These are phyloP conservation scores for Trichonephila clavipes DNA, from an alignment of 1,140 invertebrate genomes.

Conservation along the genomic window DNA sequence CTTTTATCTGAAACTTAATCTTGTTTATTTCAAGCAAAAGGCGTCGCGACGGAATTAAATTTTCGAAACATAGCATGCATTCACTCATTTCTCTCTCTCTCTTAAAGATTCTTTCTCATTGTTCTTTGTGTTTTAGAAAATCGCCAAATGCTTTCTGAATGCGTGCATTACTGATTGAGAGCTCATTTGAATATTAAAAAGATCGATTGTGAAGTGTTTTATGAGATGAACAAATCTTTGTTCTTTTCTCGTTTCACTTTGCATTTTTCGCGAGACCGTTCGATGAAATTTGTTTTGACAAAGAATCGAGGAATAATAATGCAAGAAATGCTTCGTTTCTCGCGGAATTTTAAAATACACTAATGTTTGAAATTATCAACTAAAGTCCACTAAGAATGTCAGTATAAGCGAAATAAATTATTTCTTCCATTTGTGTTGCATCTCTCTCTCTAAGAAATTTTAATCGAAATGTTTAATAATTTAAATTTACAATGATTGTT, in stretches of 20 bases:
- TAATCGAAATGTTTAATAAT: too few relatives aligned
- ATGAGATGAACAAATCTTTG: not conserved
- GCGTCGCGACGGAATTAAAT: conserved; percentile 2
- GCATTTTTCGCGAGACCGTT: not conserved
- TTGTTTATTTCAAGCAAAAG: conserved; percentile 6
- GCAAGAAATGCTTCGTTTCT: not conserved
- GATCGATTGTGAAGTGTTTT: conserved; percentile 12
- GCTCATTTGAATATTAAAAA: conserved; percentile 18
- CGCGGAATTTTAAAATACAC: not conserved
- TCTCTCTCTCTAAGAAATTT: too few relatives aligned
- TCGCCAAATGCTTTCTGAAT: not conserved
- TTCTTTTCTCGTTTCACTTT: not conserved
- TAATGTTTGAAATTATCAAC: too few relatives aligned
- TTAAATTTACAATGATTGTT: too few relatives aligned
- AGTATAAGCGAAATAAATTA: too few relatives aligned
- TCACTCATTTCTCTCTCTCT: not conserved
- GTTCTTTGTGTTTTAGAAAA: not conserved
- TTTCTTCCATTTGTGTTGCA: too few relatives aligned
- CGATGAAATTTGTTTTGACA: not conserved
- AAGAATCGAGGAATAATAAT: not conserved
- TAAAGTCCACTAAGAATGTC: too few relatives aligned
- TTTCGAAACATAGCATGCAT: not conserved
- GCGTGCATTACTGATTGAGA: not conserved
- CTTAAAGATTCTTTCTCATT: not conserved
- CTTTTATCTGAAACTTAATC: conserved; percentile 21